Conservation (phyloP, 2,797 vertebrate genomes). For the Helarctos malayanus region DNA sequence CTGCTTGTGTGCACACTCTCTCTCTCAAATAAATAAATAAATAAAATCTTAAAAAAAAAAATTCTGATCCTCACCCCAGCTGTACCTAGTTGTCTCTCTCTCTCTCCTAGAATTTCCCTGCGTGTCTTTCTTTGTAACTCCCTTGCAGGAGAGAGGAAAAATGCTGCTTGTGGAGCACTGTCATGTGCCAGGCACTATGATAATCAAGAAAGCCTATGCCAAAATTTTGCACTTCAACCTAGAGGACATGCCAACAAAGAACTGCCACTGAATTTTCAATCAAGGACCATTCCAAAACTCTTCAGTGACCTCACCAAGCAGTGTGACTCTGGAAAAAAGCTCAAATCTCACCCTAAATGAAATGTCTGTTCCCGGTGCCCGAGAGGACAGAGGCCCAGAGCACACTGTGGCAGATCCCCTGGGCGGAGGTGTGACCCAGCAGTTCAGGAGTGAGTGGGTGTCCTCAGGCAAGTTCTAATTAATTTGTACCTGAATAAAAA, state of each 20-base stretch:
- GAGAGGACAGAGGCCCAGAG: not conserved
- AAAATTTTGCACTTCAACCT: not conserved
- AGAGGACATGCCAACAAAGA: not conserved
- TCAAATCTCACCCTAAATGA: not conserved
- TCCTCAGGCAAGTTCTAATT: not conserved
- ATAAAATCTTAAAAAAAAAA: too few relatives aligned
- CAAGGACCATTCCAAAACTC: not conserved
- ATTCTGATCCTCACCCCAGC: not conserved
- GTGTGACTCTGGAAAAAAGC: not conserved
- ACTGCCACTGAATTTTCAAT: not conserved
- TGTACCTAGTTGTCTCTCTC: not conserved
- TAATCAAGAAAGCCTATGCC: not conserved
- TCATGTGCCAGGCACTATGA: not conserved
- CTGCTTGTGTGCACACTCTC: too few relatives aligned
- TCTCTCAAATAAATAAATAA: too few relatives aligned
- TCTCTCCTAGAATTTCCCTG: not conserved
- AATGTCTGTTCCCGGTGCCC: not conserved
- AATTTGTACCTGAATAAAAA: not conserved
- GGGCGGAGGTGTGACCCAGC: not conserved
- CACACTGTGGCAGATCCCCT: not conserved
- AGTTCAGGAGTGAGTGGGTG: not conserved
- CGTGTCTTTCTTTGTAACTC: not conserved
- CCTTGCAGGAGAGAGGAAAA: not conserved
- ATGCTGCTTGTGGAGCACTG: not conserved
- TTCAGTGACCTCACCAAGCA: not conserved